Base-by-base conservation (phyloP, 1,140 invertebrate species). In the Leptopilina boulardi region DNA sequence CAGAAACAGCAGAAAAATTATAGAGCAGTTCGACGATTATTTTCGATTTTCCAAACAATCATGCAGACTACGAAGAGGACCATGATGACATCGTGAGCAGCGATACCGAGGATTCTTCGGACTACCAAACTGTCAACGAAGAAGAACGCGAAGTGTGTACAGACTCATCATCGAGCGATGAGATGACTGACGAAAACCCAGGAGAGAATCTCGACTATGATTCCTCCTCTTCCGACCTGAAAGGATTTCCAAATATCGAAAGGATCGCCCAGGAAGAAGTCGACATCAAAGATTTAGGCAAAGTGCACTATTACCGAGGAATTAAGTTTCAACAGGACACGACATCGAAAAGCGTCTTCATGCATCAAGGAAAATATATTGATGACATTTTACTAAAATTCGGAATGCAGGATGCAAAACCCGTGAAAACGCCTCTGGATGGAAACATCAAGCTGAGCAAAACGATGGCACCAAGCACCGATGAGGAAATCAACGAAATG, bases 321-420 rank as follows among this genome's bases (percentile, higher is more conserved):
- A 73, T 83, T 1, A 74, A 82, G 51, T 70, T 79, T 21, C 56
- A 78, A 26, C 74, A 78, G 41, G 21, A 70, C 30, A 11, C 71
- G 30, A 56, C 42, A 0, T 44, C 71, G 4, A 75, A 79, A 44
- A n/a, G 59, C 54, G 54, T 82, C n/a, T 47, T 47, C 4, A 42
- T 56, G 10, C 74, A 59, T 21, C 80, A 83, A 38, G 21, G 71
- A 73, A 56, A 71, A 44, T 82, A 79, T 41, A 76, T 75, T 0
- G 26, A 74, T 21, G 74, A 81, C n/a, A 23, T 85, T 9, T 38
- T 88, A 1, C 38, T 77, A 18, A 59, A 75, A 18, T 90, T 89
- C 74, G 77, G 76, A 4, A 87, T 88, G 85, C 26, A 75, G 34
- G 51, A 84, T 59, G 78, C 41, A 34, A 88, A 87, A 70, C 73